Evolutionary conservation across 2,113 vertebrate species (phyloP), one percentile per base, ranked within the genome.

Genomic region (Daubentonia madagascariensis): DNA sequence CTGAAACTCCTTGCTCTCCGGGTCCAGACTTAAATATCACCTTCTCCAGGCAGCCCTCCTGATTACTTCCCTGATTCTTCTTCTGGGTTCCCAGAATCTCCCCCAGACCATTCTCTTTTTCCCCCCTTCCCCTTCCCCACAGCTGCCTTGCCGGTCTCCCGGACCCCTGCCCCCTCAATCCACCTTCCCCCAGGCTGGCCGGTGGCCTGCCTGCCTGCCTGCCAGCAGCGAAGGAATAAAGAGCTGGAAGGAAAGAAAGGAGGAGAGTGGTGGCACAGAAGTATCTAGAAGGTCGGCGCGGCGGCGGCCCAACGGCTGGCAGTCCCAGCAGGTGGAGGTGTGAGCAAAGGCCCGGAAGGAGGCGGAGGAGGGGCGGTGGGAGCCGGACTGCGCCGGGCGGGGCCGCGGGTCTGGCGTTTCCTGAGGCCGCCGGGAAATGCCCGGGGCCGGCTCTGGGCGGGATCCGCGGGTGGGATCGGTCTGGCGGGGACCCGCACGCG

Each of bases 391-490:
- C 1, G 67, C 52, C 17, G 30, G 6, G 23, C 17, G 1, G 22
- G 54, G 18, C 0, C 30, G 35, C 28, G 25, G 35, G 86, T 12
- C 87, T 22, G 48, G 90, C 13, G 65, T 96, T 92, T 95, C 79
- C 97, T 81, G 91, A 89, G 87, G 79, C 40, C 14, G 30, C 45
- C 70, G 48, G 73, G 96, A 95, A 89, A 57, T 30, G 90, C 93
- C 12, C 18, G 25, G 65, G 76, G 78, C n/a, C 2, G 1, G 54
- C 61, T 40, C 35, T 4, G 18, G 40, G 72, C 6, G 0, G 40
- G 63, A 52, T 16, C 54, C 0, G 2, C 32, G 35, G 40, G 37
- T 20, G 30, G 28, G 85, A 8, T 1, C 2, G 0, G 22, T 25
- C 20, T 14, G 45, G 92, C 40, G 57, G 50, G 40, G 37, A 52